A percentile compares a stretch with the other conserved stretches of the same genome.
These are phyloP conservation scores for Ficedula albicollis DNA, from an alignment of 2,797 vertebrate genomes.

Conservation along the genomic window DNA sequence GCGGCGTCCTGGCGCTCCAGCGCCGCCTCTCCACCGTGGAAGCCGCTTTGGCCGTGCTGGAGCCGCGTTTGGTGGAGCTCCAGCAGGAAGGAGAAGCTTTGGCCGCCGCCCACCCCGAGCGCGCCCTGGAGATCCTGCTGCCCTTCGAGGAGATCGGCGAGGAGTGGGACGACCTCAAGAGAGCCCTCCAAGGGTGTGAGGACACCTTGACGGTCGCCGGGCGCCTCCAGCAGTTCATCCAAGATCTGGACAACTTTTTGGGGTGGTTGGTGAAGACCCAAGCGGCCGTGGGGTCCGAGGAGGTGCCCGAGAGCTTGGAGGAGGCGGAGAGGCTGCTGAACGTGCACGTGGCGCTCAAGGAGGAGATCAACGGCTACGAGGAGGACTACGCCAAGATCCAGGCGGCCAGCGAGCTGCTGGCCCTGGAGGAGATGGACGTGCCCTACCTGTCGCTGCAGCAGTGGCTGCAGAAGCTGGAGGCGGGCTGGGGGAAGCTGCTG, in stretches of 20 bases:
- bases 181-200: conserved; percentile 87
- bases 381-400: conserved; percentile 92
- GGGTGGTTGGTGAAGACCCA: conserved; percentile 93
- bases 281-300: conserved; percentile 80
- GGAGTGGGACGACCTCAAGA: conserved; percentile 90
- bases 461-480: conserved; percentile 93
- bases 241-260: conserved; percentile 91
- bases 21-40: conserved; percentile 91
- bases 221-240: conserved; percentile 89
- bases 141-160: conserved; percentile 87
- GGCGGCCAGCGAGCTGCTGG: conserved; percentile 88
- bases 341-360: conserved; percentile 89
- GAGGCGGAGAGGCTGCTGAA: conserved; percentile 87
- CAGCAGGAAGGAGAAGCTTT: conserved; percentile 86
- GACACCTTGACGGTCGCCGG: conserved; percentile 88
- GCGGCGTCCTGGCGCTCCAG: conserved; percentile 85
- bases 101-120: conserved; percentile 78
- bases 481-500: conserved; percentile 92
- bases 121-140: conserved; percentile 85
- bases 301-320: conserved; percentile 82
- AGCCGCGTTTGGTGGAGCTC: conserved; percentile 88
- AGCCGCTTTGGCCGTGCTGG: conserved; percentile 86
- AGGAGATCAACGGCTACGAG: conserved; percentile 90
- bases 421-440: conserved; percentile 85
- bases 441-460: conserved; percentile 87